phyloP scores from a whole-genome alignment of 2,797 vertebrate genomes.

The Cercopithecus neglectus region DNA sequence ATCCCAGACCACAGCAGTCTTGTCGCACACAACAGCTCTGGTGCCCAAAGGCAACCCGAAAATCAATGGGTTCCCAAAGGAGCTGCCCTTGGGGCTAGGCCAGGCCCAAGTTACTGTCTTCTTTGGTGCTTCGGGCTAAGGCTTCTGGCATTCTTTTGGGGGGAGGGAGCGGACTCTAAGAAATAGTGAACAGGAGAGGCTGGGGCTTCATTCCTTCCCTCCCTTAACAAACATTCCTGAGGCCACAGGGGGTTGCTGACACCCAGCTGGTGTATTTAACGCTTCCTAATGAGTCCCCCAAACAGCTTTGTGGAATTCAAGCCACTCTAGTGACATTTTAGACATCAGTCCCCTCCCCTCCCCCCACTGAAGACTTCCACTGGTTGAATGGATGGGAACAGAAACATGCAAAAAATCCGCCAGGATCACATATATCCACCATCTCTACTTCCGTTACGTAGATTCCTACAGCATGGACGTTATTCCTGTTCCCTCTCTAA shows the following conservation, averaged over 20 bases:
- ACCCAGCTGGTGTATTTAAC: neutral
- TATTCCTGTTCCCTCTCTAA: neutral
- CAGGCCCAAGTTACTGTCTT: neutral
- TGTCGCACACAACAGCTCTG: neutral
- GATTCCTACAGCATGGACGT: neutral
- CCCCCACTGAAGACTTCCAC: neutral
- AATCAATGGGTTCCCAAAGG: neutral
- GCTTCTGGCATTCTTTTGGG: neutral
- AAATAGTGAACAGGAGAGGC: neutral
- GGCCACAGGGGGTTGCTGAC: constrained; percentile 38
- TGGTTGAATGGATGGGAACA: neutral
- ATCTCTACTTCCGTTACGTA: fast-evolving
- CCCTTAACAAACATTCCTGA: constrained; percentile 50
- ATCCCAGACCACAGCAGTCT: neutral
- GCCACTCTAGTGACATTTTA: neutral
- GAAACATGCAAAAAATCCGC: neutral
- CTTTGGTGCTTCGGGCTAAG: neutral
- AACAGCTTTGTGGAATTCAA: neutral
- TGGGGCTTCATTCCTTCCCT: neutral
- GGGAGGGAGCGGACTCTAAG: neutral
- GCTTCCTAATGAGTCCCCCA: neutral
- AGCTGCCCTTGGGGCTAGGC: neutral
- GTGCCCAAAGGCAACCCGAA: neutral
- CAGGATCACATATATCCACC: fast-evolving
- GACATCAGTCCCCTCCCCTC: neutral